Base-by-base conservation (phyloP, 2,888 invertebrate genomes). In the Limenitis camilla region DNA sequence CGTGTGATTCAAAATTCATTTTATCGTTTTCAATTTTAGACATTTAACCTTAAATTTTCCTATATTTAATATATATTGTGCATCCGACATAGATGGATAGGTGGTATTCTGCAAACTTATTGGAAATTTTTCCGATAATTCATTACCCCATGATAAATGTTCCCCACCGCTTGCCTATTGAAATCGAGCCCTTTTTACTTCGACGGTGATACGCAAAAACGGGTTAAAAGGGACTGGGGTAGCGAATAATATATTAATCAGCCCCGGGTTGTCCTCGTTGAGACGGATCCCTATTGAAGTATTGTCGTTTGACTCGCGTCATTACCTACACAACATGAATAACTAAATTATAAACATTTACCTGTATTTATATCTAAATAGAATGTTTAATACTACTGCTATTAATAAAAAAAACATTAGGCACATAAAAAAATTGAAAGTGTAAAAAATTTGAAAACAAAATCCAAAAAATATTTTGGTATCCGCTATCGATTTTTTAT, bases 141-240 rank as follows among this genome's bases (percentile, higher is more conserved):
- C 84, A 85, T 86, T 85, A 85, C 75, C 69, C 65, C 77, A 78
- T 86, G 85, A 86, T 84, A 82, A 86, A 86, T 85, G 85, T 81
- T 77, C 80, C 69, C 69, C 70, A 73, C 72, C 73, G 69, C 66
- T 69, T 68, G 68, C 68, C 79, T 76, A 83, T 86, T 84, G 73
- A 85, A 81, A 75, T 67, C 71, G 75, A 68, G 73, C 78, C 81
- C 84, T 81, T 84, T 86, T 83, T 81, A 80, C 84, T 81, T 77
- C 69, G 69, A 81, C 77, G 75, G 82, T 85, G 84, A 85, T 84
- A 84, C 78, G 83, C 83, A 82, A 81, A 83, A 86, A 82, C 67
- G 82, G 79, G 81, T 81, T 76, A 74, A 74, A 74, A 78, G 74
- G 76, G 76, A 69, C 68, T 70, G 70, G 70, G 71, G 72, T 73